A percentile compares a stretch with the other conserved stretches of the same genome.
These are phyloP conservation scores for Lepilemur septentrionalis DNA, from an alignment of 2,797 vertebrate species.

Conservation along the genomic window DNA sequence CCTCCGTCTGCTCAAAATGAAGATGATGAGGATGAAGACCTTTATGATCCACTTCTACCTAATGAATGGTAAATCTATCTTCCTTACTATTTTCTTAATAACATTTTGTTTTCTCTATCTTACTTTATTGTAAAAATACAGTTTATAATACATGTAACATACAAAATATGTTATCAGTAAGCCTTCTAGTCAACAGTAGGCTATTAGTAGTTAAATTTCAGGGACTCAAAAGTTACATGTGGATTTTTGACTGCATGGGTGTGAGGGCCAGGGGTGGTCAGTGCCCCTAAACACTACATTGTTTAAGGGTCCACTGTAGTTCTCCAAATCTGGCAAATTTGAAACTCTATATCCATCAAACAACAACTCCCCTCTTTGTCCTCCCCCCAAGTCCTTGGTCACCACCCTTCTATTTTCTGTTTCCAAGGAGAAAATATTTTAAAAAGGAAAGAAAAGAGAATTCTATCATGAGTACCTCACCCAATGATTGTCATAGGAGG, in stretches of 20 bases:
- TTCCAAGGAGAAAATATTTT: conserved; percentile 46
- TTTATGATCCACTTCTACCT: neutral
- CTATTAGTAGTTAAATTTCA: neutral
- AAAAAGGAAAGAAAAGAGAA: neutral
- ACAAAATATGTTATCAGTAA: neutral
- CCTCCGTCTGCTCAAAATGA: neutral
- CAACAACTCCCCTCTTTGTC: neutral
- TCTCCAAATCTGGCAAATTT: neutral
- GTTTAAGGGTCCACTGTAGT: neutral
- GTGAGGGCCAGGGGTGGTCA: neutral
- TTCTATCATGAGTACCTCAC: neutral
- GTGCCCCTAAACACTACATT: neutral
- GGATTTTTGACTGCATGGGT: neutral
- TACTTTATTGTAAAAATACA: neutral
- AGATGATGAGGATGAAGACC: neutral
- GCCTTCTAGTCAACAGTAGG: neutral
- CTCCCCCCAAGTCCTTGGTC: neutral
- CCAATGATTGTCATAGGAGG: conserved; percentile 25
- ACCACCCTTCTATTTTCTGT: neutral
- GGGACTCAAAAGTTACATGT: neutral
- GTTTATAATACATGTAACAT: neutral
- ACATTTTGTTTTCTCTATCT: neutral
- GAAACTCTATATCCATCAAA: neutral
- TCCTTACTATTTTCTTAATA: neutral
- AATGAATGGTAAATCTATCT: neutral